Evolutionary conservation across 2,797 vertebrate species (phyloP).

Genomic region (Oreochromis grahami): DNA sequence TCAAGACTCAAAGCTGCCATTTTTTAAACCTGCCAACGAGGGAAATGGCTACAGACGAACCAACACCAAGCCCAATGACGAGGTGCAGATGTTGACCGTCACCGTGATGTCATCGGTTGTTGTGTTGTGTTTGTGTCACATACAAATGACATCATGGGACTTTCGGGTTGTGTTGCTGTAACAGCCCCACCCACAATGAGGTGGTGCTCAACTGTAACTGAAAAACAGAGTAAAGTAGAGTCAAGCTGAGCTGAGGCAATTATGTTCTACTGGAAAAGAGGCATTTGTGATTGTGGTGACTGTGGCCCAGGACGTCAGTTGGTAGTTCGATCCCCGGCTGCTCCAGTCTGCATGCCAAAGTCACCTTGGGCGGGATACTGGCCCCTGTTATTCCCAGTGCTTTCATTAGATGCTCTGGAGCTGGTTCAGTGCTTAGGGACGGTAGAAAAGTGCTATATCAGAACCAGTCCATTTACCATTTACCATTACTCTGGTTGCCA

Average conservation of each 20-base stretch:
- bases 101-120: neutral
- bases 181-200: neutral
- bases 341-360: neutral
- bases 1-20: neutral
- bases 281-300: neutral
- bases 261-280: neutral
- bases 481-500: neutral
- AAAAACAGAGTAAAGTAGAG: neutral
- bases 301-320: neutral
- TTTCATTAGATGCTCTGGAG: accelerated
- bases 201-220: neutral
- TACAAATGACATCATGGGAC: neutral
- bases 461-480: neutral
- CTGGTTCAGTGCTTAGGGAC: neutral
- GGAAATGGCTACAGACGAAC: neutral
- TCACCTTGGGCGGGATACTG: accelerated
- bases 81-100: neutral
- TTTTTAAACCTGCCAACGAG: neutral
- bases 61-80: neutral
- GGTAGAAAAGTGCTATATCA: neutral
- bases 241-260: accelerated
- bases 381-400: accelerated
- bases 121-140: no score
- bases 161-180: neutral
- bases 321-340: accelerated